A percentile compares a stretch with the other conserved stretches of the same genome.
These are phyloP conservation scores for Lutra lutra DNA, from an alignment of 2,797 vertebrate genomes.

Conservation along the genomic window DNA sequence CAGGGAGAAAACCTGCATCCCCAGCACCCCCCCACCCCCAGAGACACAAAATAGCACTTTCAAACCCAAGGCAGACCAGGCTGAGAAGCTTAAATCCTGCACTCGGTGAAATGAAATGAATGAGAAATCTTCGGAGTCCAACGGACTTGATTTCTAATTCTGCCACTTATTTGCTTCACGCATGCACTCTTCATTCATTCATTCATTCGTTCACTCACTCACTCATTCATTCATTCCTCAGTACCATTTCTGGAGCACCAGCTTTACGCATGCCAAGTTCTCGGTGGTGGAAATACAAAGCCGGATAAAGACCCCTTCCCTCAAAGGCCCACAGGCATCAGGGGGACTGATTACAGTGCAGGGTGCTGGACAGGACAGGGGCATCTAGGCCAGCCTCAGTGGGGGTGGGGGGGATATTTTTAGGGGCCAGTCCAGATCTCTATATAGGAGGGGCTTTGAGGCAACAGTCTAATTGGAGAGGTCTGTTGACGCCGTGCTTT, in stretches of 20 bases:
- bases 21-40: no score
- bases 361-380: background rate
- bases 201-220: no score
- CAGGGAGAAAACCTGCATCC: background rate
- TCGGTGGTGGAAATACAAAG: background rate
- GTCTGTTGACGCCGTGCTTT: background rate
- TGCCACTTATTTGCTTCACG: background rate
- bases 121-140: background rate
- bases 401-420: rapidly evolving
- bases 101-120: rapidly evolving
- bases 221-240: background rate
- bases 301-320: background rate
- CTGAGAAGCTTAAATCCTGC: background rate
- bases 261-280: background rate
- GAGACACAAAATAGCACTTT: background rate
- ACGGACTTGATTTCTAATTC: no score
- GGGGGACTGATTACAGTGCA: rapidly evolving
- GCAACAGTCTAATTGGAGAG: rapidly evolving
- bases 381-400: background rate
- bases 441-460: background rate
- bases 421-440: background rate
- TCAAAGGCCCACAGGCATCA: background rate
- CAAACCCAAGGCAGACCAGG: no score
- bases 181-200: background rate
- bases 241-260: background rate